Conservation (phyloP, 2,888 invertebrate genomes). For the Tetropium fuscum region DNA sequence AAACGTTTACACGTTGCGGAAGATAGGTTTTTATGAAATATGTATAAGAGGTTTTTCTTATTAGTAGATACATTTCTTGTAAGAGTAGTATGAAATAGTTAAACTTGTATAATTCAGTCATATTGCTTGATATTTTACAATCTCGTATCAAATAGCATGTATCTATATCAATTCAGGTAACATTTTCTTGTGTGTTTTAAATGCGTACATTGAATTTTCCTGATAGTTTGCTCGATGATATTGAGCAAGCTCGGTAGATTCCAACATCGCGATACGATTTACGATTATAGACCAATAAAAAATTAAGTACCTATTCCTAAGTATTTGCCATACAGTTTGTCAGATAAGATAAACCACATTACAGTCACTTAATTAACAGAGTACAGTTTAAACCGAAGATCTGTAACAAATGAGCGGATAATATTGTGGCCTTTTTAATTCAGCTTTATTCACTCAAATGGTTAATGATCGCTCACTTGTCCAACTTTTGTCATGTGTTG, state of each 20-base stretch:
- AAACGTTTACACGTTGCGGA: no score
- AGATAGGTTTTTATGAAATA: no score
- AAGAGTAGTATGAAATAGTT: no score
- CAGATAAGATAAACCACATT: constrained; percentile 36
- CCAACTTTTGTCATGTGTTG: constrained; percentile 44
- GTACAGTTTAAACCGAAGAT: constrained; percentile 34
- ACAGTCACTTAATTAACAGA: constrained; percentile 33
- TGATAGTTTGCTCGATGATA: neutral
- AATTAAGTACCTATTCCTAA: constrained; percentile 24
- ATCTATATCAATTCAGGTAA: no score
- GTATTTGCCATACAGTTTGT: constrained; percentile 30
- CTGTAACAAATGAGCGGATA: constrained; percentile 44
- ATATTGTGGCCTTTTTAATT: constrained; percentile 56
- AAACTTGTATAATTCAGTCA: no score
- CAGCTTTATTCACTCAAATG: constrained; percentile 55
- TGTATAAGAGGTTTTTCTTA: no score
- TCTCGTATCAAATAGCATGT: no score
- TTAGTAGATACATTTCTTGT: no score
- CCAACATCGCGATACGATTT: constrained; percentile 21
- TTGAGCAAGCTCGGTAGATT: constrained; percentile 19
- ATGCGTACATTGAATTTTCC: no score
- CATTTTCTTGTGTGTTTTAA: no score
- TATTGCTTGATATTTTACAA: no score
- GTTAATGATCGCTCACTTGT: constrained; percentile 56
- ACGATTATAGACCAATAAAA: constrained; percentile 32